Percentiles rank a stretch among this genome's conserved stretches.
These are phyloP conservation scores for Phylloscopus trochiloides DNA, from an alignment of 2,113 vertebrate species.

Conservation along the genomic window DNA sequence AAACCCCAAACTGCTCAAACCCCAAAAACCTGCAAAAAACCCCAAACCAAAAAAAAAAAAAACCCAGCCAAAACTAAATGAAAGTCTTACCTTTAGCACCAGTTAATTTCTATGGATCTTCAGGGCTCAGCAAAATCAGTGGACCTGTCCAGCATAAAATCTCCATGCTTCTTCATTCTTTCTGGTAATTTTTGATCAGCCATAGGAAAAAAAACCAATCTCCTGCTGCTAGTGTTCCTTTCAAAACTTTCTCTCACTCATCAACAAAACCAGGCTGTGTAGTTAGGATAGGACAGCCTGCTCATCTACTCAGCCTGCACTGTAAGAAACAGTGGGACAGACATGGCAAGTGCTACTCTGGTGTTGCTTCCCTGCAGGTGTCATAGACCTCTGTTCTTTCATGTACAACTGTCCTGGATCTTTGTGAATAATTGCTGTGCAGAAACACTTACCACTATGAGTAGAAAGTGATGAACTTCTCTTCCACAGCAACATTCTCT, in stretches of 20 bases:
- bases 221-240: neutral
- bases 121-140: neutral
- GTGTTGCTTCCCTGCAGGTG: neutral
- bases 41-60: rapidly evolving
- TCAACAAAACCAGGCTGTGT: neutral
- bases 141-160: neutral
- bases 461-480: neutral
- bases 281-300: neutral
- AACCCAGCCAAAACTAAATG: rapidly evolving
- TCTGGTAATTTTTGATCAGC: neutral
- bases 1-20: rapidly evolving
- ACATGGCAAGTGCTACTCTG: neutral
- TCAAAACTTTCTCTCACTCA: neutral
- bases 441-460: neutral
- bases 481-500: neutral
- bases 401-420: neutral
- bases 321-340: neutral
- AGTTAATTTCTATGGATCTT: neutral
- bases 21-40: neutral
- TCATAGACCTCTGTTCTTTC: neutral
- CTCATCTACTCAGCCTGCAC: neutral
- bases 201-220: neutral
- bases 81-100: neutral
- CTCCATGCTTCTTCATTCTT: neutral
- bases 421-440: neutral